Percentiles rank a stretch among this genome's conserved stretches.
phyloP scores from a whole-genome alignment of 2,797 vertebrate genomes.

The Cirrhinus mrigala region DNA sequence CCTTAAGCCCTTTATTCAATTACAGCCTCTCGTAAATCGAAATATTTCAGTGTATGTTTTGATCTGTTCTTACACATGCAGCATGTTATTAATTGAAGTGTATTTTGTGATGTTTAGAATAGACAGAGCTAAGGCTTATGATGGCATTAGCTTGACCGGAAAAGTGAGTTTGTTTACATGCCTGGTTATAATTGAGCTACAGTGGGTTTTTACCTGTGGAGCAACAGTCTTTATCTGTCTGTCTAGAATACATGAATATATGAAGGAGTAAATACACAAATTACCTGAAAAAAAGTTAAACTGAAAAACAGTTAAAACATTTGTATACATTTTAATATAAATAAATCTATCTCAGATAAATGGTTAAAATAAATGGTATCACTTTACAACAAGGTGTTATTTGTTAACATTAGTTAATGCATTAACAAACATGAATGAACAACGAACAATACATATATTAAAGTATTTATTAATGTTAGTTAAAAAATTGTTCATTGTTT shows the following conservation, averaged over 20 bases:
- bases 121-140: slow-evolving; percentile 51
- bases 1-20: slow-evolving; percentile 54
- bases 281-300: too few species aligned
- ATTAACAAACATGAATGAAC: too few species aligned
- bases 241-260: background rate
- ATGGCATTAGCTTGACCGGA: slow-evolving; percentile 51
- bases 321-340: background rate
- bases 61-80: slow-evolving; percentile 59
- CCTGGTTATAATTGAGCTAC: background rate
- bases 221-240: background rate
- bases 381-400: too few species aligned
- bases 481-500: too few species aligned
- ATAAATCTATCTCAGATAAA: background rate
- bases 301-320: background rate
- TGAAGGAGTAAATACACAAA: background rate
- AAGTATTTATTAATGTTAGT: too few species aligned
- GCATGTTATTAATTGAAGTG: slow-evolving; percentile 60
- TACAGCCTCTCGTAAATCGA: slow-evolving; percentile 49
- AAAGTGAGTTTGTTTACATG: slow-evolving; percentile 25
- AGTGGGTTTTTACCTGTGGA: background rate
- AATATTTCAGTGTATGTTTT: slow-evolving; percentile 59
- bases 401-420: too few species aligned
- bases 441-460: too few species aligned
- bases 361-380: background rate
- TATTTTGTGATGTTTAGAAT: slow-evolving; percentile 65